phyloP scores from a whole-genome alignment of 2,888 invertebrate species.

The Xylota sylvarum region DNA sequence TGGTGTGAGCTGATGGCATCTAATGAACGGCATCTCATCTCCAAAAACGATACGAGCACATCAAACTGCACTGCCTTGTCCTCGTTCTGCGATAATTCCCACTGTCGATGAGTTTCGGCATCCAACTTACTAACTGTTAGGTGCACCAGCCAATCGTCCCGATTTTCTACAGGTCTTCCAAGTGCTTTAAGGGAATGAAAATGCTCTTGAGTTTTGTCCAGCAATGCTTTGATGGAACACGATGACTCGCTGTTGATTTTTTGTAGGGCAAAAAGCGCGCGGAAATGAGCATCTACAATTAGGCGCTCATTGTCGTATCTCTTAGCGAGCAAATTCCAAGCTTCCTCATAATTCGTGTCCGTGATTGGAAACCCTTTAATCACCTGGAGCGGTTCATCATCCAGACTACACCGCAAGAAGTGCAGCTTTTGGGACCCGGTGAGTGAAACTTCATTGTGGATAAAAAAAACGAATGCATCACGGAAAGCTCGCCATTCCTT shows the following conservation, averaged over 20 bases:
- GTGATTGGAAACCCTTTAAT: conserved; percentile 25
- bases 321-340: conserved; percentile 1
- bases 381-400: conserved; percentile 27
- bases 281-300: conserved; percentile 34
- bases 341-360: not conserved
- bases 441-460: conserved; percentile 1
- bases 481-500: no score
- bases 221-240: conserved; percentile 10
- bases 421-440: conserved; percentile 49
- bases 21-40: conserved; percentile 1
- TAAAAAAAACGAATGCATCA: no score
- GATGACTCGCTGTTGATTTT: conserved; percentile 27
- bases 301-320: conserved; percentile 29
- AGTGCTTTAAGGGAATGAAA: conserved; percentile 33
- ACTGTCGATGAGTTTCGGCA: conserved; percentile 50
- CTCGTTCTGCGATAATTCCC: conserved; percentile 43
- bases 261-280: conserved; percentile 13
- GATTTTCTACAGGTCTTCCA: no score
- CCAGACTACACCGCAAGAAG: conserved; percentile 44
- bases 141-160: conserved; percentile 53
- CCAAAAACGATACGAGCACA: conserved; percentile 30
- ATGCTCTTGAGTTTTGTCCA: conserved; percentile 33
- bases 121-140: conserved; percentile 20
- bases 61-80: conserved; percentile 25
- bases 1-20: no score